These are phyloP conservation scores for Rhinolophus sinicus DNA, from an alignment of 2,113 vertebrate species.

Conservation along the genomic window DNA sequence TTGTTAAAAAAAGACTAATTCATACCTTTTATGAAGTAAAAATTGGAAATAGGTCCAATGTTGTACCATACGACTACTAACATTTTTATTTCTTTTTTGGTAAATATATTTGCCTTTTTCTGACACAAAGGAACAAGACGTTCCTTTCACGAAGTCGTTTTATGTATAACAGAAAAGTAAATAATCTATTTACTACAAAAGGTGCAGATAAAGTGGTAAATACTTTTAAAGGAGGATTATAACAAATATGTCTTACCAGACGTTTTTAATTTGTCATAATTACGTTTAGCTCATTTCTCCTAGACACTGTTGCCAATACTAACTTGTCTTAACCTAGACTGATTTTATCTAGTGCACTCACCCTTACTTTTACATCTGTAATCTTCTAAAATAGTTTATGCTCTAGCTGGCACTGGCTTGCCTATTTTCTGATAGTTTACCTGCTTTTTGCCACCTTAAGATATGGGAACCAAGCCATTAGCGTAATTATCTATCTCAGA, in stretches of 20 bases:
- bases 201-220: not conserved
- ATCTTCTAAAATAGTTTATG: not conserved
- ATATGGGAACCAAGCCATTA: not conserved
- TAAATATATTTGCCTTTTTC: not conserved
- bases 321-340: slow-evolving; percentile 23
- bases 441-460: not conserved
- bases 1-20: not conserved
- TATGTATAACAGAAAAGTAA: not conserved
- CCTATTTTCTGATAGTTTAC: not conserved
- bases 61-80: not conserved
- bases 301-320: slow-evolving; percentile 53
- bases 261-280: slow-evolving; percentile 59
- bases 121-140: not conserved
- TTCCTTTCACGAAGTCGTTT: not conserved
- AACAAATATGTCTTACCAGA: slow-evolving; percentile 8
- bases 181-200: not conserved
- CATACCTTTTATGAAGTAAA: not conserved
- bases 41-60: not conserved
- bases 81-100: not conserved
- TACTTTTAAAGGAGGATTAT: slow-evolving; percentile 10
- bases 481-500: slow-evolving; percentile 19
- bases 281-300: slow-evolving; percentile 58
- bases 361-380: not conserved
- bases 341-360: slow-evolving; percentile 3
- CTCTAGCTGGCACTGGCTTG: not conserved